A percentile compares a stretch with the other conserved stretches of the same genome.
These are phyloP conservation scores for Fratercula arctica DNA, from an alignment of 2,797 vertebrate species.

Conservation along the genomic window DNA sequence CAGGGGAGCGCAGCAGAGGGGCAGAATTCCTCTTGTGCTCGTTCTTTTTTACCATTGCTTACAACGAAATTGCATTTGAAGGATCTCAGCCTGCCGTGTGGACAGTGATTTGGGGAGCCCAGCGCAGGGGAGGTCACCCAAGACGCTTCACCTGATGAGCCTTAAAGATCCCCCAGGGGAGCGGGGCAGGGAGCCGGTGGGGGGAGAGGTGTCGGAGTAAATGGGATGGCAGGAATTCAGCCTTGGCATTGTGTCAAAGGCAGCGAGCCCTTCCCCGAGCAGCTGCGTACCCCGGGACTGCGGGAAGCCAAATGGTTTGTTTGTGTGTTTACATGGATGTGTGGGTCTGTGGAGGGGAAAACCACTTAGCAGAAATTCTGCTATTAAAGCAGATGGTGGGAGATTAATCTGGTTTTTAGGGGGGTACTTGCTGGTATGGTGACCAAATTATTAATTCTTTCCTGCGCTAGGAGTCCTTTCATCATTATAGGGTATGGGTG, in stretches of 20 bases:
- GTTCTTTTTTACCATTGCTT: neutral
- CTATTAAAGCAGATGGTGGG: constrained; percentile 27
- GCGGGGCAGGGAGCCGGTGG: fast-evolving
- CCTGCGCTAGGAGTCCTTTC: neutral
- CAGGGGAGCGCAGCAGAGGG: neutral
- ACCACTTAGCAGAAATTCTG: neutral
- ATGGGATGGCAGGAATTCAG: neutral
- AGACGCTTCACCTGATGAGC: neutral
- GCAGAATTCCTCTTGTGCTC: neutral
- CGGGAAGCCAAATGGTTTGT: constrained; percentile 8
- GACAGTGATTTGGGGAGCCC: neutral
- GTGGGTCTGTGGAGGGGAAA: neutral
- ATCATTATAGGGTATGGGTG: fast-evolving
- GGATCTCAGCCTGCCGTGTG: neutral
- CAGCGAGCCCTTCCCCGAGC: neutral
- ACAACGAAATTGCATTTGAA: fast-evolving
- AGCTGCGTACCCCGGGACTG: neutral
- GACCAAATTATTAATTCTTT: neutral
- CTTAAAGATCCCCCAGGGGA: neutral
- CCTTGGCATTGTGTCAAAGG: neutral
- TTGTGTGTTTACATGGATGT: neutral
- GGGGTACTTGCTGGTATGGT: neutral
- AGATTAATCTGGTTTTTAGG: neutral
- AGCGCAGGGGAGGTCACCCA: neutral
- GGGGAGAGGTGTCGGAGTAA: neutral